These are phyloP conservation scores for Cydia splendana DNA, from an alignment of 1,140 invertebrate genomes.

Conservation along the genomic window DNA sequence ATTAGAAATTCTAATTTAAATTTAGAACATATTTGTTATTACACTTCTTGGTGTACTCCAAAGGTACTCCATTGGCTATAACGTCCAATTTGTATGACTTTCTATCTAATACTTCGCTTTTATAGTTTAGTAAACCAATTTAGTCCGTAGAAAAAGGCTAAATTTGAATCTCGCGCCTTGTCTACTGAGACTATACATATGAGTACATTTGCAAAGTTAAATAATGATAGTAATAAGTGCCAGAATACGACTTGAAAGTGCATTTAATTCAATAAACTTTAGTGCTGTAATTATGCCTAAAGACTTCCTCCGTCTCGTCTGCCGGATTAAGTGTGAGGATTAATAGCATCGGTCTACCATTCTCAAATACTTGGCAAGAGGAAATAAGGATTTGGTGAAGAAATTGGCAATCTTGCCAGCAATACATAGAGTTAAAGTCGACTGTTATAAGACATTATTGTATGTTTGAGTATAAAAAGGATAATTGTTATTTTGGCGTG, in stretches of 20 bases:
- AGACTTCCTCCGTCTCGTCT: conserved; percentile 3
- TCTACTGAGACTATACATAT: too few relatives aligned
- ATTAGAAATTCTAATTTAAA: conserved; percentile 16
- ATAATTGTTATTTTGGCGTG: background rate
- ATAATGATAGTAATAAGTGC: background rate
- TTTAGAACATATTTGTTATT: background rate
- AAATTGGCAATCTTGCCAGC: background rate
- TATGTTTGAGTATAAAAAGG: too few relatives aligned
- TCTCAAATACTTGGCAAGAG: background rate
- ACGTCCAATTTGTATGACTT: too few relatives aligned
- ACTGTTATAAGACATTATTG: background rate
- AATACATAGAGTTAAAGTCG: background rate
- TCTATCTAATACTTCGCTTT: too few relatives aligned
- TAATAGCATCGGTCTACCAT: background rate
- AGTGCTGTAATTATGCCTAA: background rate
- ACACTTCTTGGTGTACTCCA: background rate
- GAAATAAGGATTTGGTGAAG: background rate
- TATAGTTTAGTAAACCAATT: too few relatives aligned
- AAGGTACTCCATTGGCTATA: too few relatives aligned
- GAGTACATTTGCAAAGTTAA: too few relatives aligned
- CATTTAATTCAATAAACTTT: background rate
- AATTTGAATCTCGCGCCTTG: too few relatives aligned
- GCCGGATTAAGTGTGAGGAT: background rate
- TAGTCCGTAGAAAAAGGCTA: too few relatives aligned
- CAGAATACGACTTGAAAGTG: background rate